Percentiles rank a stretch among this genome's conserved stretches.
Evolutionary conservation across 2,113 vertebrate genomes (phyloP).

Genomic region (Syrmaticus mikado): DNA sequence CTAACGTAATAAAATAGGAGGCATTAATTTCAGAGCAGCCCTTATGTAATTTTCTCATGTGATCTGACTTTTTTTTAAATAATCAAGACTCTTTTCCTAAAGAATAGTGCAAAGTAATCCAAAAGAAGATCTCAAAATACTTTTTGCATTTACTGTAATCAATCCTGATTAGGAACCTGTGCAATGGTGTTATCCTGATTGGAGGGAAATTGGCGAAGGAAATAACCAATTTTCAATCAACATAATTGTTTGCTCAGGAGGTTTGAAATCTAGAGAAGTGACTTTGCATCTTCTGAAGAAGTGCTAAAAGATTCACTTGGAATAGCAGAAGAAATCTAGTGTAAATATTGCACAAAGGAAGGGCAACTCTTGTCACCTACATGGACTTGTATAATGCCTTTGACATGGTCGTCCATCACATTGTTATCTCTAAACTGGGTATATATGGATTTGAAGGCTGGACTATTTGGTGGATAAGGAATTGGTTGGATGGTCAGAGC

Average conservation of each 20-base stretch:
- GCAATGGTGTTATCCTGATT: slow-evolving; percentile 6
- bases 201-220: slow-evolving; percentile 44
- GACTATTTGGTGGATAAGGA: background rate
- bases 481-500: background rate
- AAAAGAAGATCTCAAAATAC: background rate
- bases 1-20: background rate
- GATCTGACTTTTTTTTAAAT: background rate
- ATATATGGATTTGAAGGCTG: background rate
- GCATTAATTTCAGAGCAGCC: background rate
- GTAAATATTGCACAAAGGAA: background rate
- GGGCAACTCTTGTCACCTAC: background rate
- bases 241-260: slow-evolving; percentile 2
- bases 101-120: background rate
- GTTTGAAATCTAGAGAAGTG: slow-evolving; percentile 11
- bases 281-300: slow-evolving; percentile 14
- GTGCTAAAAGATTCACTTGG: background rate
- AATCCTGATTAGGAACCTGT: slow-evolving; percentile 26
- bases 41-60: background rate
- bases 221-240: slow-evolving; percentile 59
- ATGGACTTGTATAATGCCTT: background rate
- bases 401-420: background rate
- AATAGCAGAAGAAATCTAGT: background rate
- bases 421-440: background rate
- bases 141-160: background rate
- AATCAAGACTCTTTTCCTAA: background rate